Evolutionary conservation across 2,888 invertebrate species (phyloP).

Genomic region (Napeogenes inachia): DNA sequence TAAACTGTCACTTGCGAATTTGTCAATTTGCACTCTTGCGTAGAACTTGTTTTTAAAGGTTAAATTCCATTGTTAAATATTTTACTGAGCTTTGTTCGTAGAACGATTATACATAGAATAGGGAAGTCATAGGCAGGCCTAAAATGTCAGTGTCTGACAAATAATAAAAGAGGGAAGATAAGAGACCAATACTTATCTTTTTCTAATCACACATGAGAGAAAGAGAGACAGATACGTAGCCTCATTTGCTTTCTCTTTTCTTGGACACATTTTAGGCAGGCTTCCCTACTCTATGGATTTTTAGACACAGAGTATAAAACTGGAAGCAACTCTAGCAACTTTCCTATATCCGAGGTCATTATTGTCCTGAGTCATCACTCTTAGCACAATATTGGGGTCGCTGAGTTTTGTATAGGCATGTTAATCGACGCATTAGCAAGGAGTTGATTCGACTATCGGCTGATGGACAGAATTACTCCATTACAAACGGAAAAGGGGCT

Average conservation of each 20-base stretch:
- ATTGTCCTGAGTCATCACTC: slow-evolving; percentile 5
- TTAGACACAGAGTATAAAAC: too few species aligned
- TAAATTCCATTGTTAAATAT: neutral
- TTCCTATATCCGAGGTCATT: neutral
- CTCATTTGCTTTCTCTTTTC: too few species aligned
- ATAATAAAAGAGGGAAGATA: neutral
- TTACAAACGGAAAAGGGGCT: slow-evolving; percentile 48
- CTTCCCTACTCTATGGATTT: too few species aligned
- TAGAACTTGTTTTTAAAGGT: neutral
- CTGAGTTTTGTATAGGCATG: slow-evolving; percentile 18
- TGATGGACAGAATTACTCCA: slow-evolving; percentile 58
- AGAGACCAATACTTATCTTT: too few species aligned
- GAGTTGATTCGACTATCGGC: slow-evolving; percentile 51
- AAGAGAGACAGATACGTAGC: too few species aligned
- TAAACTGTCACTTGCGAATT: slow-evolving; percentile 3
- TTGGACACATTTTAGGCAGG: too few species aligned
- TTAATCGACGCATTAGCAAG: slow-evolving; percentile 45
- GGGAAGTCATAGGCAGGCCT: too few species aligned
- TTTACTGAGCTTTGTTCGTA: neutral
- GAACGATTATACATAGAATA: too few species aligned
- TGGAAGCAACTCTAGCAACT: neutral
- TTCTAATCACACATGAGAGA: too few species aligned
- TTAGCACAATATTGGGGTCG: neutral
- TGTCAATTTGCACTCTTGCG: neutral
- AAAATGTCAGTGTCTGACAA: neutral